phyloP scores from a whole-genome alignment of 2,113 vertebrate species.

The Quiscalus mexicanus region DNA sequence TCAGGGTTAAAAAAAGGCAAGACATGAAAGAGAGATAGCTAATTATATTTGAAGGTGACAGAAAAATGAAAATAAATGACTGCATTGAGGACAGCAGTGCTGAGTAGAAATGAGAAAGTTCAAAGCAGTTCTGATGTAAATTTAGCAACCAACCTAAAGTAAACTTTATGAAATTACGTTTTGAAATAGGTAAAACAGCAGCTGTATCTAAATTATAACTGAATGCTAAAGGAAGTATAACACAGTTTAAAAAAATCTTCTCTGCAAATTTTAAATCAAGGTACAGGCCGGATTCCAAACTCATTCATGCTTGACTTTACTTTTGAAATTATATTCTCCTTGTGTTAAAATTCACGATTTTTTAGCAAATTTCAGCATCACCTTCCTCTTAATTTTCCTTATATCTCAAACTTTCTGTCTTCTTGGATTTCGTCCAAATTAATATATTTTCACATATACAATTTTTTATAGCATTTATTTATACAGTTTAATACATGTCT shows the following conservation, averaged over 20 bases:
- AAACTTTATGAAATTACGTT: not conserved
- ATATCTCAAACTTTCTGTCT: not conserved
- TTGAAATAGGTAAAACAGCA: not conserved
- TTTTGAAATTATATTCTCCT: not conserved
- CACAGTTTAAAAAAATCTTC: not conserved
- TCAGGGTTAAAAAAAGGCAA: not conserved
- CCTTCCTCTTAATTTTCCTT: not conserved
- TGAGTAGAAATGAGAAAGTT: not conserved
- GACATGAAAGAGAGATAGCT: not conserved
- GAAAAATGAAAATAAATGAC: not conserved
- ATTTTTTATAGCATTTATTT: not conserved
- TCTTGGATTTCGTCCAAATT: not conserved
- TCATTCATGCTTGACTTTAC: not conserved
- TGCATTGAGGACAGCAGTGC: not conserved
- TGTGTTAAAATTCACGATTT: not conserved
- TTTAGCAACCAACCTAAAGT: not conserved
- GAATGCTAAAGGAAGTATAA: not conserved
- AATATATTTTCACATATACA: not conserved
- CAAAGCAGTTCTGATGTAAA: not conserved
- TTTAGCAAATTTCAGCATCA: not conserved
- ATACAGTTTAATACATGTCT: not conserved
- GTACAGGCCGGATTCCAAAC: not conserved
- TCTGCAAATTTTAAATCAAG: not conserved
- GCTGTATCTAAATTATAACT: not conserved
- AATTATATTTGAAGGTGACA: conserved; percentile 25